Evolutionary conservation across 2,888 invertebrate genomes (phyloP).

Genomic region (Digitonthophagus gazella): DNA sequence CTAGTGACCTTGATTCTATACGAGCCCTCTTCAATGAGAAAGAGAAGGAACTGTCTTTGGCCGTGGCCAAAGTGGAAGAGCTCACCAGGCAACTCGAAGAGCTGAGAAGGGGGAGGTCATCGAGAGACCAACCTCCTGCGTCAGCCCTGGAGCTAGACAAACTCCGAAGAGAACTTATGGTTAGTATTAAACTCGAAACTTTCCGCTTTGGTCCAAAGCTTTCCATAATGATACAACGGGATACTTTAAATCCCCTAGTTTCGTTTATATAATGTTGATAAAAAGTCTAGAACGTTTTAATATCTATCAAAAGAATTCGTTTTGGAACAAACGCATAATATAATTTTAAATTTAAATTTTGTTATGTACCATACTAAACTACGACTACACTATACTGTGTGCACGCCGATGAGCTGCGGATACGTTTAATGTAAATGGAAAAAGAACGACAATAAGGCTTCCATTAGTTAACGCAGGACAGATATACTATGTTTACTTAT

Average conservation of each 20-base stretch:
- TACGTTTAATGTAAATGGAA: too few relatives aligned
- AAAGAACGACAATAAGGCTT: too few relatives aligned
- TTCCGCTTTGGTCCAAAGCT: background rate
- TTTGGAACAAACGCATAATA: too few relatives aligned
- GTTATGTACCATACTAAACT: too few relatives aligned
- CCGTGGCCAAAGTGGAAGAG: slow-evolving; percentile 97
- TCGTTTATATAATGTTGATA: background rate
- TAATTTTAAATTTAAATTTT: too few relatives aligned
- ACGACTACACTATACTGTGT: too few relatives aligned
- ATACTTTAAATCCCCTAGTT: background rate
- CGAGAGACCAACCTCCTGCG: slow-evolving; percentile 62
- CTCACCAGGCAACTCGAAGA: slow-evolving; percentile 93
- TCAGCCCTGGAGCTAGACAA: slow-evolving; percentile 90
- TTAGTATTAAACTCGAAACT: slow-evolving; percentile 43
- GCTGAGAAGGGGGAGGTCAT: slow-evolving; percentile 66
- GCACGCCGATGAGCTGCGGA: too few relatives aligned
- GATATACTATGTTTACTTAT: too few relatives aligned
- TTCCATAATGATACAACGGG: background rate
- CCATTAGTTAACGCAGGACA: too few relatives aligned
- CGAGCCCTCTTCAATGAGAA: slow-evolving; percentile 96
- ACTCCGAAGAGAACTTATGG: slow-evolving; percentile 87
- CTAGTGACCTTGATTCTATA: slow-evolving; percentile 94
- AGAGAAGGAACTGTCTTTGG: slow-evolving; percentile 93
- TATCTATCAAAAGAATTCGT: too few relatives aligned
- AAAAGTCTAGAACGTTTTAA: too few relatives aligned